A percentile compares a stretch with the other conserved stretches of the same genome.
phyloP scores from a whole-genome alignment of 2,113 vertebrate genomes.

The Archilochus colubris region DNA sequence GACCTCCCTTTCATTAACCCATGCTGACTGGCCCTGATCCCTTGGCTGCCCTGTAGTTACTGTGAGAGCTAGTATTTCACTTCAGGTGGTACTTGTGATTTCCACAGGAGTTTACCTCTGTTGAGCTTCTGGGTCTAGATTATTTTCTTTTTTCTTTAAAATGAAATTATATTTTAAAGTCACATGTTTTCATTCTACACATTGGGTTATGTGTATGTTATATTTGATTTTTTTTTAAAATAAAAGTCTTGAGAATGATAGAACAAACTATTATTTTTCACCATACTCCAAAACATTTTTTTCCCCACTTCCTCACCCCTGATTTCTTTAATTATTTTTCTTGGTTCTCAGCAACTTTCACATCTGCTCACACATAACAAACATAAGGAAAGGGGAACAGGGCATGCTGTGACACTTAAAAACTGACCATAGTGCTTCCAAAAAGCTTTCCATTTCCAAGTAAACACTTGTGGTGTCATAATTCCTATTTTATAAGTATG shows the following conservation, averaged over 20 bases:
- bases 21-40: no score
- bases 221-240: not conserved
- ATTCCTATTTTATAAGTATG: not conserved
- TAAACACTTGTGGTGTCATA: not conserved
- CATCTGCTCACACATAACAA: not conserved
- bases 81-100: not conserved
- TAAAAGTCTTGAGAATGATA: not conserved
- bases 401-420: not conserved
- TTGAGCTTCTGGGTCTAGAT: not conserved
- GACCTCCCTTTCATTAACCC: no score
- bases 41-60: no score
- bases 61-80: not conserved
- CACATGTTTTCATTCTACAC: not conserved
- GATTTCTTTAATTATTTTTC: no score
- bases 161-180: not conserved
- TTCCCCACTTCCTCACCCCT: not conserved
- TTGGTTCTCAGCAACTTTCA: not conserved
- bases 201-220: no score
- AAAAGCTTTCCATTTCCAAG: not conserved
- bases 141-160: not conserved
- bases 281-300: not conserved
- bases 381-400: not conserved
- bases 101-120: not conserved
- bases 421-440: not conserved
- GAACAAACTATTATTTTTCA: not conserved